These are phyloP conservation scores for Ancistrus triradiatus DNA, from an alignment of 2,113 vertebrate genomes.

Conservation along the genomic window DNA sequence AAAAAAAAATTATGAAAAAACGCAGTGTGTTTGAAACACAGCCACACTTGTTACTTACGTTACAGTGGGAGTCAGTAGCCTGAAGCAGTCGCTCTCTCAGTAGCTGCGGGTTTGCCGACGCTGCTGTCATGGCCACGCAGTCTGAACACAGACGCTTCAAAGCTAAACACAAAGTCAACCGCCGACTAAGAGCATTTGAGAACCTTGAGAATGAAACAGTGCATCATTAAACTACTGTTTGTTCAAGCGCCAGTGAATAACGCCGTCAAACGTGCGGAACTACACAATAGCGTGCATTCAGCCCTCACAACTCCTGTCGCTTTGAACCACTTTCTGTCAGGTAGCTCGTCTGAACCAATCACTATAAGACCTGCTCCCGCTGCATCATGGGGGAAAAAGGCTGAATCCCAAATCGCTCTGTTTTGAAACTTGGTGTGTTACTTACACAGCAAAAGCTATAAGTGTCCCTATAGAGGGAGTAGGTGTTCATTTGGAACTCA, in stretches of 20 bases:
- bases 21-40: too few species aligned
- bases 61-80: slow-evolving; percentile 87
- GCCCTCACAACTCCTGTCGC: not conserved
- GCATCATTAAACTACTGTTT: not conserved
- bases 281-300: not conserved
- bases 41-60: slow-evolving; percentile 71
- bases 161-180: not conserved
- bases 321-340: not conserved
- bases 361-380: not conserved
- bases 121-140: slow-evolving; percentile 81
- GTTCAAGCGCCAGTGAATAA: not conserved
- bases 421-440: not conserved
- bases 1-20: too few species aligned
- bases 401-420: not conserved
- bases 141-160: not conserved
- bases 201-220: not conserved
- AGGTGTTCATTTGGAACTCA: too few species aligned
- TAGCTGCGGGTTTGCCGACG: slow-evolving; percentile 81
- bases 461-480: too few species aligned
- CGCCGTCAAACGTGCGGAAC: not conserved
- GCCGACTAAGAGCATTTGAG: not conserved
- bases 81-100: slow-evolving; percentile 91
- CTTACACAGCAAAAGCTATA: not conserved
- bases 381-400: slow-evolving; percentile 14
- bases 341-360: not conserved